Evolutionary conservation across 2,888 invertebrate genomes (phyloP).

Genomic region (Athripsodes cinereus): DNA sequence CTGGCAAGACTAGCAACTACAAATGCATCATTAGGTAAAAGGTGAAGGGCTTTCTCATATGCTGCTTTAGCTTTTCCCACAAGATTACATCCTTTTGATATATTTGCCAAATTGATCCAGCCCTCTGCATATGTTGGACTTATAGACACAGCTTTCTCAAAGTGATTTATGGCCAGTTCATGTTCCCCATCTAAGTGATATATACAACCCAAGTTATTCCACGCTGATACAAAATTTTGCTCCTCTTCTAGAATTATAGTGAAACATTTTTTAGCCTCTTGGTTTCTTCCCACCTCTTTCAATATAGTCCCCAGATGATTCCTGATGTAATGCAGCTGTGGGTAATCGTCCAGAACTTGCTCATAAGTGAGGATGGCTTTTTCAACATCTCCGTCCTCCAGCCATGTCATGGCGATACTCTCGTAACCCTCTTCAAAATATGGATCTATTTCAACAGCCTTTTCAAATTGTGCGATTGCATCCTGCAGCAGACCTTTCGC

Average conservation of each 20-base stretch:
- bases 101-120: slow-evolving; percentile 11
- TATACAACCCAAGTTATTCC: slow-evolving; percentile 16
- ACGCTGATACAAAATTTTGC: slow-evolving; percentile 13
- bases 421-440: slow-evolving; percentile 4
- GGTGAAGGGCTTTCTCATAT: slow-evolving; percentile 80
- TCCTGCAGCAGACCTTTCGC: neutral
- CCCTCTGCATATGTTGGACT: slow-evolving; percentile 8
- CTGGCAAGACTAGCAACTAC: slow-evolving; percentile 93
- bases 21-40: slow-evolving; percentile 89
- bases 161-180: slow-evolving; percentile 15
- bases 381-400: neutral
- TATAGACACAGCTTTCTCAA: slow-evolving; percentile 10
- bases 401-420: slow-evolving; percentile 7
- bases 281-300: slow-evolving; percentile 4
- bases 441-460: neutral
- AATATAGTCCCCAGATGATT: slow-evolving; percentile 12
- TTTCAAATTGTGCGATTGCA: neutral
- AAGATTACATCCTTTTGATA: slow-evolving; percentile 23
- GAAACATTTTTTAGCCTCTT: slow-evolving; percentile 15
- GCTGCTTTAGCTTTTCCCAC: slow-evolving; percentile 81
- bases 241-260: slow-evolving; percentile 10
- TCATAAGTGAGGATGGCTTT: slow-evolving; percentile 15
- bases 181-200: slow-evolving; percentile 2
- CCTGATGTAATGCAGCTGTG: slow-evolving; percentile 7
- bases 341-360: neutral